Conservation (phyloP, 2,797 vertebrate genomes). For the Pitangus sulphuratus region DNA sequence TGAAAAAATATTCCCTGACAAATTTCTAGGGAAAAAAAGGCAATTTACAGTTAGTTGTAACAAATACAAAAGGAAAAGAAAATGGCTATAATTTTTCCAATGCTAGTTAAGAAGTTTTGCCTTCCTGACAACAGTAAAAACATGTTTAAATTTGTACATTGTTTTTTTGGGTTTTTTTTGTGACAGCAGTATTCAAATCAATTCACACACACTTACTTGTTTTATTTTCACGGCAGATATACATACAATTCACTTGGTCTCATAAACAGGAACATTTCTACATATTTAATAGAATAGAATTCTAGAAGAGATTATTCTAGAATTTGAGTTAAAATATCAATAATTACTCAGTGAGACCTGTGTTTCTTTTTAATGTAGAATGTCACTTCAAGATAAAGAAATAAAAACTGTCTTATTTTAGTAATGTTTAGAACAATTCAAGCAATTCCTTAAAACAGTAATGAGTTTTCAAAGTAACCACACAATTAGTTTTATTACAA, state of each 20-base stretch:
- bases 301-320: not conserved
- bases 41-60: not conserved
- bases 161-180: not conserved
- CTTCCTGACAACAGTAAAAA: not conserved
- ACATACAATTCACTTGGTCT: not conserved
- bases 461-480: not conserved
- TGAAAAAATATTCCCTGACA: conserved; percentile 94
- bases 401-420: not conserved
- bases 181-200: not conserved
- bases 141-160: not conserved
- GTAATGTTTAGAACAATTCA: not conserved
- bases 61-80: not conserved
- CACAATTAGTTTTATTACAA: not conserved
- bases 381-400: not conserved
- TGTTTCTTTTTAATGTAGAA: not conserved
- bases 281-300: not conserved
- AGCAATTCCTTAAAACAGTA: not conserved
- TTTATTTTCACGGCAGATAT: not conserved
- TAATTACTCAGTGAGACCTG: not conserved
- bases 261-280: not conserved
- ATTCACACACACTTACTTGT: not conserved
- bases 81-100: not conserved
- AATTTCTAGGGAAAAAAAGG: conserved; percentile 78
- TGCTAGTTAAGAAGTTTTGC: not conserved
- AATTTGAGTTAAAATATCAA: not conserved